phyloP scores from a whole-genome alignment of 2,797 vertebrate species.

The Melopsittacus undulatus region DNA sequence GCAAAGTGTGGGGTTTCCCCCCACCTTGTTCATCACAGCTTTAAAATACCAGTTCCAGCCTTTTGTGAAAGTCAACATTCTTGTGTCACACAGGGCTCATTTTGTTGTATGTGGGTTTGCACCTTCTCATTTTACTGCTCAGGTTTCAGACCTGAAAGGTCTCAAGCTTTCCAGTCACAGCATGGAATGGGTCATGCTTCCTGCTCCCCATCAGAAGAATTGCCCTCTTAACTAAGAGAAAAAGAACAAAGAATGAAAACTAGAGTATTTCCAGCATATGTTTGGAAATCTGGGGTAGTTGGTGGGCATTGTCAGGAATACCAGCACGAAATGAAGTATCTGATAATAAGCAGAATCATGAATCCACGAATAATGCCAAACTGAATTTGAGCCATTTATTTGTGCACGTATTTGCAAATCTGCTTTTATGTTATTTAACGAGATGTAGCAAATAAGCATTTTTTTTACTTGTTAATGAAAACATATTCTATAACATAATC shows the following conservation, averaged over 20 bases:
- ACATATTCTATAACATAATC: constrained; percentile 9
- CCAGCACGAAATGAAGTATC: not conserved
- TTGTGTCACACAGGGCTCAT: constrained; percentile 8
- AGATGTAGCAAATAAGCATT: constrained; percentile 29
- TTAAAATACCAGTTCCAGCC: not conserved
- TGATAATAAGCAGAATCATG: not conserved
- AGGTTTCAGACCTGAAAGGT: constrained; percentile 38
- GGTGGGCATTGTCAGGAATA: not conserved
- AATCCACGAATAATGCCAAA: not conserved
- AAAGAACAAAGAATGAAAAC: constrained; percentile 13
- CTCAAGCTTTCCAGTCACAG: not conserved
- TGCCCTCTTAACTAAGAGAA: not conserved
- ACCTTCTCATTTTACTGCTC: constrained; percentile 37
- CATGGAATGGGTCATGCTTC: constrained; percentile 30
- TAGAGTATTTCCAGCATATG: not conserved
- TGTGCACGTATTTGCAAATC: not conserved
- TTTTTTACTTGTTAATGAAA: constrained; percentile 42
- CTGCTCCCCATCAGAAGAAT: constrained; percentile 12
- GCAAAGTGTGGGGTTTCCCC: not conserved
- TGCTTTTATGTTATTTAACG: not conserved
- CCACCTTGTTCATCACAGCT: not conserved
- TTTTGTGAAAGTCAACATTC: not conserved
- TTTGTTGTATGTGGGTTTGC: not conserved
- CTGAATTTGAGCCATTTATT: not conserved
- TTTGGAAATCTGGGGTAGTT: not conserved